phyloP scores from a whole-genome alignment of 2,797 vertebrate species.

The Platyrinchus mystaceus region DNA sequence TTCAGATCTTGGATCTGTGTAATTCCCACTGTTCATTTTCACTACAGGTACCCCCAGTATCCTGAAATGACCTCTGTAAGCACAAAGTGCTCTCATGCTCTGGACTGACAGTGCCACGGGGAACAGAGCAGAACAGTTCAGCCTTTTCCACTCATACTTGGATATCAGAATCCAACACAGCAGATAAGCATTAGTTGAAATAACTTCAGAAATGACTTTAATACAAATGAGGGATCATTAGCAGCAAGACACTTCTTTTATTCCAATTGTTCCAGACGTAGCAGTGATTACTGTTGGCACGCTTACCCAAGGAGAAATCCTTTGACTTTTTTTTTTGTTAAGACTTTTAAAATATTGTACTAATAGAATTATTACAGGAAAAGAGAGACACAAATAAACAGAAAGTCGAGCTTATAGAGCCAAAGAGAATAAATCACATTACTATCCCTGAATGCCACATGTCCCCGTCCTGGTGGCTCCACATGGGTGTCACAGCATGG shows the following conservation, averaged over 20 bases:
- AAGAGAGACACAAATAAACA: background rate
- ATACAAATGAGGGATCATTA: background rate
- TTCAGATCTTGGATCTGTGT: background rate
- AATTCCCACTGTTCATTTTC: background rate
- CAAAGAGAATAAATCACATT: fast-evolving
- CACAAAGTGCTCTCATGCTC: background rate
- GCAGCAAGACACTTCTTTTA: background rate
- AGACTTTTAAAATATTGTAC: background rate
- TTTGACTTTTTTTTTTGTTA: background rate
- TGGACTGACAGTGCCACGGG: background rate
- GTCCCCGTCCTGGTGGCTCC: background rate
- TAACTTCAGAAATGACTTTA: background rate
- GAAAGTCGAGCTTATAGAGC: background rate
- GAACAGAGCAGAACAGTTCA: background rate
- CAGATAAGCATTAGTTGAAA: background rate
- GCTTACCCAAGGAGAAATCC: background rate
- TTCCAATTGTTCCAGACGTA: background rate
- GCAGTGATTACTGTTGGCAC: background rate
- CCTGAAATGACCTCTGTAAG: background rate
- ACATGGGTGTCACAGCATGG: background rate
- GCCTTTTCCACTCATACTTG: background rate
- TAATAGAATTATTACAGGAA: background rate
- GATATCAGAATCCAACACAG: background rate
- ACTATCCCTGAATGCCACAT: fast-evolving
- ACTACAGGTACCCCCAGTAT: background rate